These are phyloP conservation scores for Gobius niger DNA, from an alignment of 2,113 vertebrate species.

Conservation along the genomic window DNA sequence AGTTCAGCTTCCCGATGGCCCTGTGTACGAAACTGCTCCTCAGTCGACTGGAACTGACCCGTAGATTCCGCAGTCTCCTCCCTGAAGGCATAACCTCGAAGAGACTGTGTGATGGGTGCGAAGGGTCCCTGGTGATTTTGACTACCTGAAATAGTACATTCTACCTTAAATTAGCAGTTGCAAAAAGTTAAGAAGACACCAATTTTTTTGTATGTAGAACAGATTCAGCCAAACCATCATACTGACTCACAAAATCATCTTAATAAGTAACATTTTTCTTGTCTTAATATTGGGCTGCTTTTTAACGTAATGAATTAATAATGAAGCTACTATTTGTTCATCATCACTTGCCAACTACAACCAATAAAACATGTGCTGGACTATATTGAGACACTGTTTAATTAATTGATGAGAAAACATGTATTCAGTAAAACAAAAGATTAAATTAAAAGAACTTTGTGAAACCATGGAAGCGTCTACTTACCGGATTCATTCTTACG, in stretches of 20 bases:
- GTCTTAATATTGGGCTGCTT: neutral
- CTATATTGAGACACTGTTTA: neutral
- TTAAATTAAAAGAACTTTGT: neutral
- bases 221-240: neutral
- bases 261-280: neutral
- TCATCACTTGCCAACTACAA: neutral
- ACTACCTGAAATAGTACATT: too few relatives aligned
- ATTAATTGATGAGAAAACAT: conserved; percentile 4
- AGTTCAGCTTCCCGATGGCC: too few relatives aligned
- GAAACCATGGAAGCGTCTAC: neutral
- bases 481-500: neutral
- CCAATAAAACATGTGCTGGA: neutral
- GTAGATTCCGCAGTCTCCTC: too few relatives aligned
- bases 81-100: too few relatives aligned
- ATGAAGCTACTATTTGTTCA: neutral
- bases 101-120: too few relatives aligned
- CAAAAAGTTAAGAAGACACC: too few relatives aligned
- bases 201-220: too few relatives aligned
- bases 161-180: too few relatives aligned
- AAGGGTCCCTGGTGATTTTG: too few relatives aligned
- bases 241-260: neutral
- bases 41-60: too few relatives aligned
- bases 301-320: conserved; percentile 1
- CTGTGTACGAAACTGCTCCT: too few relatives aligned
- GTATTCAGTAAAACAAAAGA: conserved; percentile 6